These are phyloP conservation scores for Acronicta psi DNA, from an alignment of 2,888 invertebrate genomes.

Conservation along the genomic window DNA sequence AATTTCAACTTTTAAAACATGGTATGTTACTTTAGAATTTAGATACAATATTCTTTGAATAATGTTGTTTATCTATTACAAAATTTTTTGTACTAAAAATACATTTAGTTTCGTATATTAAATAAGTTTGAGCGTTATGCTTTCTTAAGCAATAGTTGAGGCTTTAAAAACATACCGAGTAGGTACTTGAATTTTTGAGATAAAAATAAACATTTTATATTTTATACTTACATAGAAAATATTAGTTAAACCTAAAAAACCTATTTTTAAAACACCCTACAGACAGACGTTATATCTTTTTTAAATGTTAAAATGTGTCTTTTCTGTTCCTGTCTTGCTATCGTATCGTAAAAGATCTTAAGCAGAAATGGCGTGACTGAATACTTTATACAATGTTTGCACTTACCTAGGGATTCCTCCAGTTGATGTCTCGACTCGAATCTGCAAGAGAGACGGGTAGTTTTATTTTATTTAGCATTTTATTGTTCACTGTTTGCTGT, in stretches of 20 bases:
- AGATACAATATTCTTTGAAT: not conserved
- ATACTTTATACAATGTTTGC: conserved; percentile 19
- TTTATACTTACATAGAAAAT: too few relatives aligned
- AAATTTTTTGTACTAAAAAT: not conserved
- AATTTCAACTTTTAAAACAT: conserved; percentile 12
- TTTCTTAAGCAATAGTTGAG: not conserved
- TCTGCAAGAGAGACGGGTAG: conserved; percentile 25
- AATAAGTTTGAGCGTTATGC: not conserved
- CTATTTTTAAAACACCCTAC: too few relatives aligned
- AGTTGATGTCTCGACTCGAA: conserved; percentile 10
- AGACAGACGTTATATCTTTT: too few relatives aligned
- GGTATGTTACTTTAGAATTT: conserved; percentile 22
- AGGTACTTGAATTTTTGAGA: too few relatives aligned
- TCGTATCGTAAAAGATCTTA: not conserved
- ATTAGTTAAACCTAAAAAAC: too few relatives aligned
- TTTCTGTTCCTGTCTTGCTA: not conserved
- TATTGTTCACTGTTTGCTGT: too few relatives aligned
- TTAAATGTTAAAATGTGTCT: not conserved
- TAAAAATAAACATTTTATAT: too few relatives aligned
- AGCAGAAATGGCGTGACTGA: conserved; percentile 9
- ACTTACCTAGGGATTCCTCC: conserved; percentile 11
- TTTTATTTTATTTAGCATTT: conserved; percentile 11
- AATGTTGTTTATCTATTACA: not conserved
- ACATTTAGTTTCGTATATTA: not conserved
- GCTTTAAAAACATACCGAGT: too few relatives aligned